Base-by-base conservation (phyloP, 2,797 vertebrate genomes). In the Rhinella marina region DNA sequence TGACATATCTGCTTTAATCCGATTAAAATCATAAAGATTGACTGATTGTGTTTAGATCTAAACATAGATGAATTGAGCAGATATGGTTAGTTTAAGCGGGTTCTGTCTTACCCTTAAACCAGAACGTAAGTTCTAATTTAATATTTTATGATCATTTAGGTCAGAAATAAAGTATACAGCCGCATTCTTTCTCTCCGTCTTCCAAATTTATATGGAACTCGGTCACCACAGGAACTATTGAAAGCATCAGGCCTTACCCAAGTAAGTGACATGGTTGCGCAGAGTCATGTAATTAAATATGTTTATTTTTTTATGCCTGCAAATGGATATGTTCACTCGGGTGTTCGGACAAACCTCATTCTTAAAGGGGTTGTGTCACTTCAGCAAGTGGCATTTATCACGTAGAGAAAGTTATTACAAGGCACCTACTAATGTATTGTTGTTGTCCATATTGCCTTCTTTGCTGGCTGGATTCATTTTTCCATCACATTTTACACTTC, bases 211-310 rank as follows among this genome's bases (percentile, higher is more conserved):
- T 96, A 97, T 27, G 97, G 97, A 75, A 97, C 96, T 4, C 96
- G 97, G 87, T 98, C 98, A 1, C 98, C 97, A 0, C 98, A 99
- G 92, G 98, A 99, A 84, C 95, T 98, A 57, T 97, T 99, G 87
- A 98, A 96, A 92, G 95, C 97, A 3, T 99, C 98, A 0, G 98
- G 98, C 81, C 94, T 99, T 87, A 98, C 97, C 83, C 98, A 99
- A 97, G 98, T 99, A 91, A 2, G 81, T 64, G 23, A 9, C 27
- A 8, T 41, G 19, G 27, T 25, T 50, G 62, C 54, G 4, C 3
- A 25, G 11, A n/a, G 14, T 52, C 48, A 14, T 48, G 14, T 72
- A 19, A 17, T 2, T 29, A 19, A 68, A 27, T 14, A 16, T 27
- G 21, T n/a, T 25, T 13, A 5, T 80, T 12, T 32, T 25, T 23